Conservation (phyloP, 2,797 vertebrate species). For the Sylvilagus floridanus region DNA sequence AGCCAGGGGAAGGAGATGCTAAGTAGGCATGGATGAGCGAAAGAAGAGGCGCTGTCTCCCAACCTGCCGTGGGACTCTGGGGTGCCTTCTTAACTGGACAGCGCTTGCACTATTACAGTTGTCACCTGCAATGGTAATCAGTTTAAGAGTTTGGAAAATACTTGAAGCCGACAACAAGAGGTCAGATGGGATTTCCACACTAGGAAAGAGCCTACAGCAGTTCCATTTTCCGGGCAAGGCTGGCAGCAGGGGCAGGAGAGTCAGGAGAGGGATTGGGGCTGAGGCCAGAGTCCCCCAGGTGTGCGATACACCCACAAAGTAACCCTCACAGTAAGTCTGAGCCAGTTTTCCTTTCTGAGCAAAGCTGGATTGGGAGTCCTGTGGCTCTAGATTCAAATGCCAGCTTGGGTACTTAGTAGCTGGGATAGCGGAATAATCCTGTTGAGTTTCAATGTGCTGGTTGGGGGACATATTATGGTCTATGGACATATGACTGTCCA, state of each 20-base stretch:
- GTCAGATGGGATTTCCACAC: neutral
- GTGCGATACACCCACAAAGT: neutral
- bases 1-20: neutral
- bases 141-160: neutral
- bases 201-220: neutral
- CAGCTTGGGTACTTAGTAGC: neutral
- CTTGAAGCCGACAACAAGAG: neutral
- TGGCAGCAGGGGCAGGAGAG: neutral
- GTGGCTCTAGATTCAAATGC: neutral
- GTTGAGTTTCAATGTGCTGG: neutral
- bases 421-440: neutral
- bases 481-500: neutral
- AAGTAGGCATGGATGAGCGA: neutral
- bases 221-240: neutral
- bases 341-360: neutral
- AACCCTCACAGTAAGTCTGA: neutral
- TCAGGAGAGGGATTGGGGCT: fast-evolving
- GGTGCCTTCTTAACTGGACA: neutral
- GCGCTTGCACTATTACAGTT: neutral
- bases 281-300: fast-evolving
- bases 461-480: neutral
- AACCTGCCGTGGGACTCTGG: neutral
- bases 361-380: neutral
- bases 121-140: neutral
- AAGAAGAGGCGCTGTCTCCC: neutral